Evolutionary conservation across 2,888 invertebrate species (phyloP), one percentile per base, ranked within the genome.

Genomic region (Tinea pellionella): DNA sequence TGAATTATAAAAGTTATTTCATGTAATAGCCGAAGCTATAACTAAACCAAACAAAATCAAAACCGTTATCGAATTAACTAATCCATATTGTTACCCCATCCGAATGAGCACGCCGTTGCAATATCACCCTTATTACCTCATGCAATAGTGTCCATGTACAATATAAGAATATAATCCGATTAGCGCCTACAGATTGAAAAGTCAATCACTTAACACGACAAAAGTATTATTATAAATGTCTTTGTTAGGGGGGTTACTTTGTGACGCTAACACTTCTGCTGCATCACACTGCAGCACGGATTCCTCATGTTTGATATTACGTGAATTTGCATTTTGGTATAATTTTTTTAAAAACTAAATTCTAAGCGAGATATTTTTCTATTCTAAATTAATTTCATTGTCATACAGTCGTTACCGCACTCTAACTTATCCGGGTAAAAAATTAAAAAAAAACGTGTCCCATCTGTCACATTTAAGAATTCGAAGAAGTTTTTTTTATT

Each of bases 171-270:
- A 65, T 71, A 71, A 74, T 71, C 73, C 69, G 72, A 85, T 86
- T 86, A 85, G 24, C 6, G 24, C 24, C 24, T 70, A 72, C 72
- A 81, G 82, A 86, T 85, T 85, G 85, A 84, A 85, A 84, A 85
- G 85, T 86, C 86, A 85, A 84, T 86, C 84, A 84, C 80, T 82
- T 83, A 24, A 51, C 51, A 18, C 4, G 19, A n/a, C 12, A 24
- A 24, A 53, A 47, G 47, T 16, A 47, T 47, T 41, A 41, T 41
- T n/a, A n/a, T 41, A 8, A 47, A 47, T 16, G 15, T 9, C 47
- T 47, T 47, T 47, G 47, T 47, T 16, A 6, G 2, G 47, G 47
- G 47, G n/a, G 15, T 16, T 2, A 13, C 2, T 41, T 6, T 15
- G 47, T 47, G 47, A 47, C 47, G 16, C 15, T 9, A 37, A 9